A percentile compares a stretch with the other conserved stretches of the same genome.
These are phyloP conservation scores for Hucho hucho DNA, from an alignment of 2,113 vertebrate genomes.

Conservation along the genomic window DNA sequence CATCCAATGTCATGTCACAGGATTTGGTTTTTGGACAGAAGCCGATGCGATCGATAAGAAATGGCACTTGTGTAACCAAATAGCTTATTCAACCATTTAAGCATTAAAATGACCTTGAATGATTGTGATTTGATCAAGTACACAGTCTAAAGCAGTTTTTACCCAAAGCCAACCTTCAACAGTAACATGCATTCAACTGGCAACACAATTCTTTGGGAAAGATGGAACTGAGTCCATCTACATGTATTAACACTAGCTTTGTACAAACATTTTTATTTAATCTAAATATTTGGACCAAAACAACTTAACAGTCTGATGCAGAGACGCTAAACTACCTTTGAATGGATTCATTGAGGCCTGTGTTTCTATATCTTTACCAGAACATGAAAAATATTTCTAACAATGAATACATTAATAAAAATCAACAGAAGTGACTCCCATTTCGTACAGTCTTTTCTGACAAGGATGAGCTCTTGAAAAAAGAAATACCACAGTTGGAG, in stretches of 20 bases:
- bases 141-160: no score
- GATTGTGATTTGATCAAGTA: no score
- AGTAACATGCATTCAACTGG: background rate
- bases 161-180: no score
- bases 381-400: conserved; percentile 77
- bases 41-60: no score
- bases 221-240: background rate
- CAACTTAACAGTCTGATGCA: conserved; percentile 55
- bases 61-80: no score
- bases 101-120: no score
- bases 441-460: conserved; percentile 8
- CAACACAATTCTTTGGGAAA: background rate
- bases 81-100: no score
- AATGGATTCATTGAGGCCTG: background rate
- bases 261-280: conserved; percentile 94
- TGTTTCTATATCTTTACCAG: background rate
- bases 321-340: no score
- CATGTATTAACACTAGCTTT: conserved; percentile 49
- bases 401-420: conserved; percentile 59
- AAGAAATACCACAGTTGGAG: background rate
- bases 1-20: no score
- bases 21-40: no score
- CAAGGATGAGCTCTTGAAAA: conserved; percentile 6
- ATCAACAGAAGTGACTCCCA: conserved; percentile 3
- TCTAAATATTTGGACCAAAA: conserved; percentile 92